Percentiles rank a stretch among this genome's conserved stretches.
Evolutionary conservation across 2,797 vertebrate genomes (phyloP).

Genomic region (Crocidura indochinensis): DNA sequence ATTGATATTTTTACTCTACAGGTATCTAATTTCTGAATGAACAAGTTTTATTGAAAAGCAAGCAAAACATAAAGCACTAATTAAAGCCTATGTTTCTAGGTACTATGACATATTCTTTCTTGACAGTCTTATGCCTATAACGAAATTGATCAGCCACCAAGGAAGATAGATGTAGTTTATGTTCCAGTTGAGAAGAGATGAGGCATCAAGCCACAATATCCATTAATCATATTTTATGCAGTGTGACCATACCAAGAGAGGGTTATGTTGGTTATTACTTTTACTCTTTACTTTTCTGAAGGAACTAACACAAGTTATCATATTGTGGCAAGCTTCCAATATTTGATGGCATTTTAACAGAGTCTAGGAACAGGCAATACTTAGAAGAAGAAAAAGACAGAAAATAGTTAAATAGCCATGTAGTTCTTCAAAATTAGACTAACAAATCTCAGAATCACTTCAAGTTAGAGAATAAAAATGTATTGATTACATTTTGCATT

Average conservation of each 20-base stretch:
- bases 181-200: background rate
- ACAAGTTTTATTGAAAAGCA: background rate
- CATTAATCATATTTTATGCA: background rate
- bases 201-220: background rate
- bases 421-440: background rate
- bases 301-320: background rate
- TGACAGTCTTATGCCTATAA: background rate
- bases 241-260: background rate
- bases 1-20: background rate
- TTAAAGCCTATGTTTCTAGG: background rate
- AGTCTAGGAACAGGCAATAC: background rate
- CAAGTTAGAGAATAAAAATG: background rate
- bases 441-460: background rate
- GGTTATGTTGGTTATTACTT: background rate
- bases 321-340: background rate
- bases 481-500: background rate
- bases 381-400: fast-evolving
- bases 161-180: background rate
- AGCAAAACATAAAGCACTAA: background rate
- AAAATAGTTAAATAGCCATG: background rate
- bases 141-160: background rate
- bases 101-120: background rate
- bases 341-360: background rate
- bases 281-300: background rate
- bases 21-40: background rate